Evolutionary conservation across 2,113 vertebrate species (phyloP).

Genomic region (Prolemur simus): DNA sequence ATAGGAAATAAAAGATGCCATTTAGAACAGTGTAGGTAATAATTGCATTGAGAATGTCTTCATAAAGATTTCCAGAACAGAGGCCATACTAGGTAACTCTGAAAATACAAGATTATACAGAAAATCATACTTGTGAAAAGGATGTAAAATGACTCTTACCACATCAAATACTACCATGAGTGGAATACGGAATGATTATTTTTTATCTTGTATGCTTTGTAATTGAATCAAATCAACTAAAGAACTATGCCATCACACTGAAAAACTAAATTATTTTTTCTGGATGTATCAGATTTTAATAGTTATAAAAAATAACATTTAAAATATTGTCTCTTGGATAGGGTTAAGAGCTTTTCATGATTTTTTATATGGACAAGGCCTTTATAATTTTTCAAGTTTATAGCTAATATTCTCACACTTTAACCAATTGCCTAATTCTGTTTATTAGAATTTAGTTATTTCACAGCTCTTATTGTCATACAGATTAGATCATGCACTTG

Average conservation of each 20-base stretch:
- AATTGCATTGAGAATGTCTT: background rate
- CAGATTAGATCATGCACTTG: background rate
- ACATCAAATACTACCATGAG: background rate
- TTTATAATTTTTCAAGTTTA: background rate
- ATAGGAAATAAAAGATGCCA: background rate
- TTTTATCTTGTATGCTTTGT: background rate
- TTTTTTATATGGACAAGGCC: background rate
- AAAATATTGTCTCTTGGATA: background rate
- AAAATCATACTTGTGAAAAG: background rate
- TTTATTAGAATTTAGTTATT: background rate
- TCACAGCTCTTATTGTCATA: background rate
- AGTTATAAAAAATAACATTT: background rate
- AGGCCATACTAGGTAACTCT: background rate
- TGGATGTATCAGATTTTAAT: background rate
- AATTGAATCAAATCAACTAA: background rate
- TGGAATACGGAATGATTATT: background rate
- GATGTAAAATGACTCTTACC: background rate
- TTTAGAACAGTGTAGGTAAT: background rate
- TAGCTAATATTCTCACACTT: background rate
- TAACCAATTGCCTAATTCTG: background rate
- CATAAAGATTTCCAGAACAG: constrained; percentile 5
- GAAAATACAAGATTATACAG: background rate
- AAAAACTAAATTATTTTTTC: background rate
- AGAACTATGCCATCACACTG: background rate
- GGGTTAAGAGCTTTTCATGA: background rate